Base-by-base conservation (phyloP, 2,888 invertebrate species). In the Parnassius glacialis region DNA sequence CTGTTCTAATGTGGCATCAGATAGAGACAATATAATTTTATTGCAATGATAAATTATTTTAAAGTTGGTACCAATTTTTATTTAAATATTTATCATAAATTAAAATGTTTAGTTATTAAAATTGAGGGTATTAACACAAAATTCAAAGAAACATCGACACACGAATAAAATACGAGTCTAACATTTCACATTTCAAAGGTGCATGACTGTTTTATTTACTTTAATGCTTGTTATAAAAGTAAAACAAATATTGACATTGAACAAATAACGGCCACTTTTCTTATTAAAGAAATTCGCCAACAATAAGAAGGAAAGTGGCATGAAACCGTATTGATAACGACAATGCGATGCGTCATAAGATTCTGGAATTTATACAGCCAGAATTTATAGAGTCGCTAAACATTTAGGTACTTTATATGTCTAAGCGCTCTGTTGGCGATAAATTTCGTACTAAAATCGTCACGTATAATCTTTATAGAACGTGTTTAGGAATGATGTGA, bases 401-500 rank as follows among this genome's bases (percentile, higher is more conserved):
- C 9, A 48, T n/a, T 13, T 13, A 48, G 16, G 12, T 48, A 48
- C 7, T 12, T 45, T n/a, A 11, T 48, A 48, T 13, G 20, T 51
- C 20, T 20, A 9, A 25, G 51, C 50, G 10, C 10, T 51, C 51
- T 20, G 13, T 34, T 50, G 12, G 20, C 5, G 16, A 13, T 45
- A 10, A 13, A 50, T 16, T 51, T 51, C 11, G 10, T 25, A 25
- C 16, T 10, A 25, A 51, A 51, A 51, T 5, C 34, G 51, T 25
- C 20, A 51, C 20, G 51, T 51, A 51, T 25, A 51, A 25, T 12
- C 20, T 25, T 51, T 57, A 59, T 53, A 42, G 12, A 59, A 54
- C 59, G 59, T 50, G 54, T 54, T 59, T 25, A 41, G 42, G 16
- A 42, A 43, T 43, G 42, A 48, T 59, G 44, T 59, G 44, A 54